A percentile compares a stretch with the other conserved stretches of the same genome.
Conservation (phyloP, 1,140 invertebrate genomes). For the Eciton burchellii region DNA sequence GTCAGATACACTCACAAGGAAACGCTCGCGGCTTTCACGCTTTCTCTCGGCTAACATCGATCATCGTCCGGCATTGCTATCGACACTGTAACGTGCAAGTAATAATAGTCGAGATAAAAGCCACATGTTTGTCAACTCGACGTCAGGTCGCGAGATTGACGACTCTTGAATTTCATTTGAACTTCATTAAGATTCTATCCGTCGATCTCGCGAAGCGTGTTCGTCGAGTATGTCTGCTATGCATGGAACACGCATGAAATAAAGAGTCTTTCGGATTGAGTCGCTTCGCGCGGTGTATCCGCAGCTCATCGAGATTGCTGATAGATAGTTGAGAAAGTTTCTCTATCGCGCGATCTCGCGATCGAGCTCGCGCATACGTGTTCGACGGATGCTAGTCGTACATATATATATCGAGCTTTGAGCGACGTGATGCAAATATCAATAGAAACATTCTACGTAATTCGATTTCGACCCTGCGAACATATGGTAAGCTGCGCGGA, state of each 20-base stretch:
- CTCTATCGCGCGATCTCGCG: background rate
- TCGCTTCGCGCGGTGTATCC: background rate
- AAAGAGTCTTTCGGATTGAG: background rate
- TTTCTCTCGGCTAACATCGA: background rate
- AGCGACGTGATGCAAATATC: slow-evolving; percentile 35
- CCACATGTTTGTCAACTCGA: background rate
- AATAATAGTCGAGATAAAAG: background rate
- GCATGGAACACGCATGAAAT: background rate
- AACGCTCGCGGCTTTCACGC: background rate
- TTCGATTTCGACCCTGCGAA: slow-evolving; percentile 20
- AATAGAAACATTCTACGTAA: slow-evolving; percentile 24
- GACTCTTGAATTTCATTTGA: too few species aligned
- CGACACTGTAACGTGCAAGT: background rate
- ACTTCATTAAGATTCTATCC: too few species aligned
- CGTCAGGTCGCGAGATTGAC: background rate
- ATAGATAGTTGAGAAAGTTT: background rate
- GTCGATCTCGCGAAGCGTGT: background rate
- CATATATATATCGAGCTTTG: background rate
- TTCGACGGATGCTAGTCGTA: background rate
- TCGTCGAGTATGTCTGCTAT: background rate
- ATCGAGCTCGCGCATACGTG: background rate
- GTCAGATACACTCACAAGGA: slow-evolving; percentile 78
- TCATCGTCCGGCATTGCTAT: background rate
- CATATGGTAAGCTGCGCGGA: background rate
- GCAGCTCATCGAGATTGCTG: background rate